Percentiles rank a stretch among this genome's conserved stretches.
Evolutionary conservation across 2,113 vertebrate genomes (phyloP).

Genomic region (Grammomys dolichurus): DNA sequence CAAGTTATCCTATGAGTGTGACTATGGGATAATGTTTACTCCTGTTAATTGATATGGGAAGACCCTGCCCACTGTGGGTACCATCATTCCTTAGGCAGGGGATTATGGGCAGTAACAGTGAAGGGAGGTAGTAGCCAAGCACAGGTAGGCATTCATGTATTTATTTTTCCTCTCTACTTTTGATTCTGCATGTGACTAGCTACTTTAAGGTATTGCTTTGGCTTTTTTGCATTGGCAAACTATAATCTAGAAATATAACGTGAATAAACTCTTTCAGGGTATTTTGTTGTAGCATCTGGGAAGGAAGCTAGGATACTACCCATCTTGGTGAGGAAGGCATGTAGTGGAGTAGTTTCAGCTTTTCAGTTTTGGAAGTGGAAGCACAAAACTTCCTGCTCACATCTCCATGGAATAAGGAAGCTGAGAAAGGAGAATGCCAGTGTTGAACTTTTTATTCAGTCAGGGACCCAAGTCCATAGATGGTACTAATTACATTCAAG

Average conservation of each 20-base stretch:
- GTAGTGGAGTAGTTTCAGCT: background rate
- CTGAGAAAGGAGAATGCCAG: background rate
- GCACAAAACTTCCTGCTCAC: background rate
- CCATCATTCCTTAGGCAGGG: background rate
- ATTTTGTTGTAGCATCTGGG: background rate
- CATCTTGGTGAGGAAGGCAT: background rate
- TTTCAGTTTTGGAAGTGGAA: background rate
- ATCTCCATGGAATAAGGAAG: background rate
- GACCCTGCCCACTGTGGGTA: background rate
- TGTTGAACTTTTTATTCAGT: background rate
- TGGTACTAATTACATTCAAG: background rate
- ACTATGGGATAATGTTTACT: background rate
- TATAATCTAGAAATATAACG: background rate
- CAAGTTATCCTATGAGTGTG: background rate
- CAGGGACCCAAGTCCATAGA: background rate
- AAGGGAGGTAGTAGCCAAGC: background rate
- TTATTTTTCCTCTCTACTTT: background rate
- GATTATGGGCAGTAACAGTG: background rate
- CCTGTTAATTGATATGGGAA: background rate
- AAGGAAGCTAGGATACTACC: background rate
- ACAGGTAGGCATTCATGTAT: background rate
- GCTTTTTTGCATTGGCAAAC: background rate
- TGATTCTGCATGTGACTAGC: background rate
- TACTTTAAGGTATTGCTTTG: background rate
- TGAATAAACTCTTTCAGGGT: background rate